phyloP scores from a whole-genome alignment of 1,140 invertebrate species.

The Drosophila oshimai region DNA sequence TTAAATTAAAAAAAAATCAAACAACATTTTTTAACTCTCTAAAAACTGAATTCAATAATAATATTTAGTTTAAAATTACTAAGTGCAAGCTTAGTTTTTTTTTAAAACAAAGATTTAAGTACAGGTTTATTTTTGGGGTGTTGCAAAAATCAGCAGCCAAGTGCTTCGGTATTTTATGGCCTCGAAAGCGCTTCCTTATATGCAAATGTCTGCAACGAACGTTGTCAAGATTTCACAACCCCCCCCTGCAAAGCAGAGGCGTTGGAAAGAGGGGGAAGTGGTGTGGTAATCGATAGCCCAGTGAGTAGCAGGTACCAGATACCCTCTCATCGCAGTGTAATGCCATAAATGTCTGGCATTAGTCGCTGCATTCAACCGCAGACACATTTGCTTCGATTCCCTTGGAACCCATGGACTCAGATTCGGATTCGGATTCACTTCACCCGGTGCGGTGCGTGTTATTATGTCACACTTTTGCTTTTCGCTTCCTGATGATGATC shows the following conservation, averaged over 20 bases:
- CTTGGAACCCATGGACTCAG: not conserved
- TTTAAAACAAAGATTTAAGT: no score
- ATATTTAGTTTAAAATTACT: no score
- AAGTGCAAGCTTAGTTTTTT: no score
- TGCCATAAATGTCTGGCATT: constrained; percentile 69
- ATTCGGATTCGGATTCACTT: not conserved
- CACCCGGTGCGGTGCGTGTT: constrained; percentile 24
- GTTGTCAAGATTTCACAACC: not conserved
- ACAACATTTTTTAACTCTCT: no score
- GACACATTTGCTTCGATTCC: constrained; percentile 51
- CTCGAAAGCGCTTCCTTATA: constrained; percentile 1
- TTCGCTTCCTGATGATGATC: constrained; percentile 53
- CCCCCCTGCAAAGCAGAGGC: not conserved
- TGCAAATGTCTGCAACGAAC: not conserved
- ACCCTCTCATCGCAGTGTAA: constrained; percentile 41
- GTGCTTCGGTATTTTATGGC: not conserved
- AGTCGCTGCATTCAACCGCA: constrained; percentile 71
- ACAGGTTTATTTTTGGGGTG: no score
- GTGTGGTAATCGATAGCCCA: constrained; percentile 34
- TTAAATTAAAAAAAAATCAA: no score
- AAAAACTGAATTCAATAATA: no score
- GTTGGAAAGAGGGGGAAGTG: constrained; percentile 16
- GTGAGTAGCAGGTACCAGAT: constrained; percentile 32
- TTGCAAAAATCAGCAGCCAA: not conserved
- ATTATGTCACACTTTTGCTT: constrained; percentile 74